phyloP scores from a whole-genome alignment of 2,888 invertebrate genomes.

The Eupithecia abbreviata region DNA sequence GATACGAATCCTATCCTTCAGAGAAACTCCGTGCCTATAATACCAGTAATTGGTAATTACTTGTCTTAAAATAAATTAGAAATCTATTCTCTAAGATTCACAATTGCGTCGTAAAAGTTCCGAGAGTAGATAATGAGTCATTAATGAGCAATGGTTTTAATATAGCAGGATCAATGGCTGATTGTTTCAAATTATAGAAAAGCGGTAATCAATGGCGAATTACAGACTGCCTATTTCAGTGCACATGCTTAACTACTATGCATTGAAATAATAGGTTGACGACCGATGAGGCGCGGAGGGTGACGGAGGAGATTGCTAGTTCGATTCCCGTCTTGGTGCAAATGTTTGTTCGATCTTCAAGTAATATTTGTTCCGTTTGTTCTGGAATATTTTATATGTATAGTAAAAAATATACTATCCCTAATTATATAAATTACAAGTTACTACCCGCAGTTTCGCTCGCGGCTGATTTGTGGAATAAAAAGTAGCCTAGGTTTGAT shows the following conservation, averaged over 20 bases:
- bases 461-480: no score
- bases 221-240: not conserved
- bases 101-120: not conserved
- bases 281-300: no score
- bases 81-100: not conserved
- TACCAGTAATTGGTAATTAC: not conserved
- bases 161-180: slow-evolving; percentile 17
- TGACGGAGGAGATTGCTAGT: no score
- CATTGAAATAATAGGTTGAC: not conserved
- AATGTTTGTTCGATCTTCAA: no score
- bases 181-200: slow-evolving; percentile 21
- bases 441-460: no score
- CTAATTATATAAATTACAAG: no score
- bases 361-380: no score
- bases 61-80: not conserved
- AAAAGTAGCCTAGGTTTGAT: no score
- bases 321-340: no score
- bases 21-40: not conserved
- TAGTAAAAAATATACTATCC: no score
- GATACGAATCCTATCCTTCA: no score
- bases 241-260: not conserved
- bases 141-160: not conserved
- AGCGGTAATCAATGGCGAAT: slow-evolving; percentile 9
- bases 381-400: no score
- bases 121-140: not conserved